Evolutionary conservation across 2,797 vertebrate genomes (phyloP), one percentile per base, ranked within the genome.

Genomic region (Characodon lateralis): DNA sequence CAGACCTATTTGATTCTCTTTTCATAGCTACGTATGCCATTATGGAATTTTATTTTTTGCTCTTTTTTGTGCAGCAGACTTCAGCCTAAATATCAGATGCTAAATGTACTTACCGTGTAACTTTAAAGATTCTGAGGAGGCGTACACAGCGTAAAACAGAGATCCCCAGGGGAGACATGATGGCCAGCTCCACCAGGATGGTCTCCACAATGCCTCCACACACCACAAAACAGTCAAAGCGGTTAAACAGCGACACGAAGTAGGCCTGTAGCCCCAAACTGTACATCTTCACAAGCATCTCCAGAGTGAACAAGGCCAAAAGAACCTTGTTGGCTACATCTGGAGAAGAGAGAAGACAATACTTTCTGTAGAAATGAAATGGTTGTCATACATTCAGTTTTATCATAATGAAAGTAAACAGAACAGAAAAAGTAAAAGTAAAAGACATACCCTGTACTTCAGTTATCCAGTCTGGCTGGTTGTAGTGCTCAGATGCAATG

Each of bases 221-320:
- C 80, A 99, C 98, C 94, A 99, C 98, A 12, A 99, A 99, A 92
- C 98, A 99, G 90, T 99, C 98, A 78, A 99, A 99, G 79, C 98
- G 98, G 92, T 99, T 99, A 88, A 99, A 99, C 74, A 99, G 96
- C 22, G 98, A 99, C 82, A 99, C 97, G 66, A 99, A 99, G 92
- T 99, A 99, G 0, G 97, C 97, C 93, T 99, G 98, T 59, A 99
- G 96, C 4, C 98, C 98, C 95, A 99, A 92, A 91, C 98, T 99
- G 95, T 99, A 99, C 97, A 99, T 98, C 93, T 99, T 99, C 85
- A 98, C 95, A 83, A 99, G 95, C 98, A 99, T 99, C 95, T 99
- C 98, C 73, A 97, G 94, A 69, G 98, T 99, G 95, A 99, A 99
- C 92, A 99, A 94, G 22, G 97, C 97, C 95, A 99, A 91, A 66